Evolutionary conservation across 2,113 vertebrate genomes (phyloP).

Genomic region (Laticauda colubrina): DNA sequence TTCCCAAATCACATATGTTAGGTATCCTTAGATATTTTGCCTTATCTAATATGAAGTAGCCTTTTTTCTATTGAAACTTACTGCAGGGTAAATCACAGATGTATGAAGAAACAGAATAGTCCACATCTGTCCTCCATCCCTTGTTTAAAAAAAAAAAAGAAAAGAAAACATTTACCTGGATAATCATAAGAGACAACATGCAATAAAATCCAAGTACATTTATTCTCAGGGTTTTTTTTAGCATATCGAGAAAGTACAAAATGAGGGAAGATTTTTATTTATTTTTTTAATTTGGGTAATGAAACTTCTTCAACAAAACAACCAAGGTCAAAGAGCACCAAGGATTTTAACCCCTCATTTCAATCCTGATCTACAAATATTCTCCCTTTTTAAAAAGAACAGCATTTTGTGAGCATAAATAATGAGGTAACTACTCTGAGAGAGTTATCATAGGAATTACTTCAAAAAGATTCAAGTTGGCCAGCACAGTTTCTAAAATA

Average conservation of each 20-base stretch:
- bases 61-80: conserved; percentile 48
- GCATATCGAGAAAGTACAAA: neutral
- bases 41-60: neutral
- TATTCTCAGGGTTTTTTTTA: neutral
- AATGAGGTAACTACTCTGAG: neutral
- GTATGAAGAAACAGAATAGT: conserved; percentile 65
- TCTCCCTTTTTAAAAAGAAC: neutral
- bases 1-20: neutral
- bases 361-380: no score
- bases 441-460: neutral
- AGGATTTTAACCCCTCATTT: no score
- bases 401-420: neutral
- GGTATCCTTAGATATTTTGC: no score
- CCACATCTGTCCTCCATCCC: conserved; percentile 69
- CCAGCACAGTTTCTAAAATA: neutral
- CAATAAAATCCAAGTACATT: conserved; percentile 27
- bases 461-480: neutral
- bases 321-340: no score
- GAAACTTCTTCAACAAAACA: no score
- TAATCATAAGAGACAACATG: neutral
- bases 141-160: conserved; percentile 45
- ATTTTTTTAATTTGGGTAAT: neutral
- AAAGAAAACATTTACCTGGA: conserved; percentile 13
- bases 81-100: conserved; percentile 61
- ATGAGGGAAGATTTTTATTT: neutral